phyloP scores from a whole-genome alignment of 2,888 invertebrate species.

The Syrphus vitripennis region DNA sequence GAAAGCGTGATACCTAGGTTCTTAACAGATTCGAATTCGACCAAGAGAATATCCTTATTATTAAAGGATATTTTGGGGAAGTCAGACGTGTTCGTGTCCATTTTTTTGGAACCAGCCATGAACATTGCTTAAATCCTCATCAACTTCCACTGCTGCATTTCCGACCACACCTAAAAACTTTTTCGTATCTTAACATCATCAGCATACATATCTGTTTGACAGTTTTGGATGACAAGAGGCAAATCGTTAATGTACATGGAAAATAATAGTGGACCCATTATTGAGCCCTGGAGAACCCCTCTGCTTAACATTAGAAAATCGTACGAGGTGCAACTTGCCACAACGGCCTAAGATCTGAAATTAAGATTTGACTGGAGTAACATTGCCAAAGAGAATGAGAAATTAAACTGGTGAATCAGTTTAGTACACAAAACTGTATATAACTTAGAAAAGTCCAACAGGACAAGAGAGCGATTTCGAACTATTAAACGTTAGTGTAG shows the following conservation, averaged over 20 bases:
- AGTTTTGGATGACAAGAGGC: no score
- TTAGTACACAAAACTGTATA: no score
- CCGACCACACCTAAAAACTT: background rate
- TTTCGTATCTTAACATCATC: background rate
- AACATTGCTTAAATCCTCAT: background rate
- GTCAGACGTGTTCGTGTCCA: background rate
- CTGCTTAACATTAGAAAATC: background rate
- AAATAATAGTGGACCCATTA: background rate
- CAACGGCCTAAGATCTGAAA: background rate
- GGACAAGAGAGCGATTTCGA: background rate
- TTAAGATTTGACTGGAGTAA: no score
- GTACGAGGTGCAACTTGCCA: background rate
- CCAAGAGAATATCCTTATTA: background rate
- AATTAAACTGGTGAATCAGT: no score
- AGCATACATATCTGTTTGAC: no score
- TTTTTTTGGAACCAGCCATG: background rate
- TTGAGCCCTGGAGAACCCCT: background rate
- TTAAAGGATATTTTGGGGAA: no score
- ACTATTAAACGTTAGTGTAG: background rate
- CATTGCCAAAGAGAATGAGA: no score
- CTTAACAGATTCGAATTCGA: background rate
- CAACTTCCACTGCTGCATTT: background rate
- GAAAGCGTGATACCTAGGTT: background rate
- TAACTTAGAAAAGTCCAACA: no score
- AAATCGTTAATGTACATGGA: background rate